Conservation (phyloP, 2,888 invertebrate genomes). For the Pyrocoelia pectoralis region DNA sequence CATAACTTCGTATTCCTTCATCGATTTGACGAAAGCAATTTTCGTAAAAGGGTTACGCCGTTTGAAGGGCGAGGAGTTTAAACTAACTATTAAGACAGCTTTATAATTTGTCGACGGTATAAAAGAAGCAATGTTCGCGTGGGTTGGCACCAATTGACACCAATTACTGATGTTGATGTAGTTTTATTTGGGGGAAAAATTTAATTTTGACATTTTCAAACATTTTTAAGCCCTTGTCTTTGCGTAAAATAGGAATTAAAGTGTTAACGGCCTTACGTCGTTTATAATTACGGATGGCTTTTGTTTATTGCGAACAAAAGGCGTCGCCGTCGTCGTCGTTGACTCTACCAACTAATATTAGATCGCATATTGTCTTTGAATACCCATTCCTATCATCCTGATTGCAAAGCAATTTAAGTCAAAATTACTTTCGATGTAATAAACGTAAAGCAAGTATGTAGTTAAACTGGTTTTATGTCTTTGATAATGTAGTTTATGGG, state of each 20-base stretch:
- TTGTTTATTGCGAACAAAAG: conserved; percentile 1
- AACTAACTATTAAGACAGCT: neutral
- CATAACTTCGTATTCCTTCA: neutral
- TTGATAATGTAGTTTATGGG: conserved; percentile 20
- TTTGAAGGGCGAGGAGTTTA: neutral
- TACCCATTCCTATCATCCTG: neutral
- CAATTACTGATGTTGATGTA: conserved; percentile 2
- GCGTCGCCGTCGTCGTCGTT: too few relatives aligned
- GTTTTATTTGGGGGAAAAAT: neutral
- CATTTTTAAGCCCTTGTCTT: neutral
- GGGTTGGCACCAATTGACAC: conserved; percentile 21
- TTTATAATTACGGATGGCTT: neutral
- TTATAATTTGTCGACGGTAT: conserved; percentile 9
- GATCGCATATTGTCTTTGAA: neutral
- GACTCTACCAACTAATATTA: neutral
- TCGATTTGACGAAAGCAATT: neutral
- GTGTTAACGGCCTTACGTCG: too few relatives aligned
- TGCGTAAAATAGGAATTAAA: too few relatives aligned
- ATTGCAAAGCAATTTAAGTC: conserved; percentile 14
- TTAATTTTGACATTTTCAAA: conserved; percentile 1
- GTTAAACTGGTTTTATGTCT: conserved; percentile 19
- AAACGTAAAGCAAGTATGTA: conserved; percentile 14
- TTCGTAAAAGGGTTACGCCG: neutral
- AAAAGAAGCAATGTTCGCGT: conserved; percentile 9
- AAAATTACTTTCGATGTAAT: conserved; percentile 20